Percentiles rank a stretch among this genome's conserved stretches.
phyloP scores from a whole-genome alignment of 1,140 invertebrate genomes.

The Bombus picipes region DNA sequence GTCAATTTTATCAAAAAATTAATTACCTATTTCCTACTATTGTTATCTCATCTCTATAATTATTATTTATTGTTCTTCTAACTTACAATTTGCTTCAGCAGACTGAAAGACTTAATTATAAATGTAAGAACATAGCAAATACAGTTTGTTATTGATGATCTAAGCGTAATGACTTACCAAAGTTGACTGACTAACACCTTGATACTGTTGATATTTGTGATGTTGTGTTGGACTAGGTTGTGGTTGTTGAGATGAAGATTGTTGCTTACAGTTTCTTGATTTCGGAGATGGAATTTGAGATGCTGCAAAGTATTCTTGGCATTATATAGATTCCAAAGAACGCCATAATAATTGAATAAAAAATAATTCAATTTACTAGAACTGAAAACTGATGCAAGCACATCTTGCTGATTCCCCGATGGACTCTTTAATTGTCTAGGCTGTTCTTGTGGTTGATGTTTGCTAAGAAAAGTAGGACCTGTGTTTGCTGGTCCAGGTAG shows the following conservation, averaged over 20 bases:
- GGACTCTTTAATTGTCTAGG: slow-evolving; percentile 84
- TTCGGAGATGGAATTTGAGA: slow-evolving; percentile 84
- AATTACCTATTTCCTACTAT: too few relatives aligned
- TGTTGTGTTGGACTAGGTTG: slow-evolving; percentile 85
- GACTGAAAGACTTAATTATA: not conserved
- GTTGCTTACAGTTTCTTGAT: slow-evolving; percentile 81
- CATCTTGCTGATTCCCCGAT: slow-evolving; percentile 83
- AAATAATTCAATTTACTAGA: slow-evolving; percentile 77
- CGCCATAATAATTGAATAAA: not conserved
- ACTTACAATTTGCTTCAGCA: not conserved
- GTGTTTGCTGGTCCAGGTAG: slow-evolving; percentile 81
- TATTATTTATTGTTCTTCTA: not conserved
- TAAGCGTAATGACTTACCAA: slow-evolving; percentile 74
- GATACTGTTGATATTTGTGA: slow-evolving; percentile 84
- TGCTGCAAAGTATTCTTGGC: slow-evolving; percentile 67
- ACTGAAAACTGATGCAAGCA: slow-evolving; percentile 83
- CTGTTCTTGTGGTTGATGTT: slow-evolving; percentile 84
- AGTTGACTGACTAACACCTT: slow-evolving; percentile 82
- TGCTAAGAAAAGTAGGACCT: slow-evolving; percentile 82
- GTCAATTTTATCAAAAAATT: not conserved
- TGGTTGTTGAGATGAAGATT: slow-evolving; percentile 81
- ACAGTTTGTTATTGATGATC: not conserved
- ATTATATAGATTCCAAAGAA: not conserved
- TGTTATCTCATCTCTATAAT: not conserved
- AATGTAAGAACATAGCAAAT: not conserved